Base-by-base conservation (phyloP, 2,888 invertebrate genomes). In the Chrysodeixis includens region DNA sequence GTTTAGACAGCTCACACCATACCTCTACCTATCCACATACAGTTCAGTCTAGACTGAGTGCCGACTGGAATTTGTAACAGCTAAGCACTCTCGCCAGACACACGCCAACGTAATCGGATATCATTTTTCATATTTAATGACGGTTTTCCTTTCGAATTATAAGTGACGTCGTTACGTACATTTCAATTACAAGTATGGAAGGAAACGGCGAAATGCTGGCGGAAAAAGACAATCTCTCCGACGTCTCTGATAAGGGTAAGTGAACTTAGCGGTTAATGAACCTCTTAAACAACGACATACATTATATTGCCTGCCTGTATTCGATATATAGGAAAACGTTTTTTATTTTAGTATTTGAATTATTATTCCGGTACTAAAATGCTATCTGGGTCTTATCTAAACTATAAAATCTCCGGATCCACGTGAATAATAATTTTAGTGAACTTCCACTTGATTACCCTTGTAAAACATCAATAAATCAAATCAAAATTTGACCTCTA, bases 401-500 rank as follows among this genome's bases (percentile, higher is more conserved):
- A 56, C 60, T 51, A 71, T 78, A 78, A 78, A 78, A 66, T 46
- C 14, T 53, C 46, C 58, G 62, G 40, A 62, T 64, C 62, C 35
- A 22, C 22, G 46, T 67, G 60, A 64, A 40, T 61, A 44, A 69
- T 74, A 58, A 68, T 62, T 62, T 74, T 73, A 62, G 64, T 70
- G 72, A 83, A 77, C 61, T 66, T 78, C 62, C 61, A 74, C 68
- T 71, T 72, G 71, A 74, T 74, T 64, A 74, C 72, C 53, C 63
- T 74, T 71, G 61, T 72, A 80, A 80, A 84, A 62, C 66, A 56
- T 62, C 62, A 20, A 57, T 77, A 78, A 75, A 69, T 74, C 65
- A 79, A 80, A 71, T 66, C 69, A 70, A 74, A 71, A 69, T 76
- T 84, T 79, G 77, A 86, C 79, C 79, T 81, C 77, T 68, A 68